A percentile compares a stretch with the other conserved stretches of the same genome.
These are phyloP conservation scores for Cardiocondyla obscurior DNA, from an alignment of 1,140 invertebrate species.

Conservation along the genomic window DNA sequence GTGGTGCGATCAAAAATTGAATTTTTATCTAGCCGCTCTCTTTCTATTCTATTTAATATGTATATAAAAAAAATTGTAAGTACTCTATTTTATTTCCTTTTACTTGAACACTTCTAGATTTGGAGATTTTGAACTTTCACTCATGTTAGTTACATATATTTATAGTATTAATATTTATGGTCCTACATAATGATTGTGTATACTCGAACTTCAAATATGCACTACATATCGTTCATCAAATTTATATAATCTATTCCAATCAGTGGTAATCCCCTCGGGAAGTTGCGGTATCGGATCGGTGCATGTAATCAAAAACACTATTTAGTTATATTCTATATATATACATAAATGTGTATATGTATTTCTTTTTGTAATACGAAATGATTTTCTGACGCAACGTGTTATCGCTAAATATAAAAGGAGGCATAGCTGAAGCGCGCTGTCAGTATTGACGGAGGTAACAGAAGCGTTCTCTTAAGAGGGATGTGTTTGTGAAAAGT, in stretches of 20 bases:
- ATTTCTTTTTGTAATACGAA: slow-evolving; percentile 66
- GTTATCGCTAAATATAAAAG: slow-evolving; percentile 82
- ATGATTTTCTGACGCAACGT: slow-evolving; percentile 80
- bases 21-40: neutral
- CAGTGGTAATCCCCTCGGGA: neutral
- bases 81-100: neutral
- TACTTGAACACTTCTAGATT: neutral
- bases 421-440: slow-evolving; percentile 62
- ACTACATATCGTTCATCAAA: neutral
- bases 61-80: neutral
- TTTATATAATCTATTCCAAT: neutral
- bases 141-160: too few relatives aligned
- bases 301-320: neutral
- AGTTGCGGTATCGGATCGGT: neutral
- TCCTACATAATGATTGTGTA: neutral
- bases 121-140: neutral
- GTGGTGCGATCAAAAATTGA: neutral
- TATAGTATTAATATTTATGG: neutral
- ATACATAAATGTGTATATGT: neutral
- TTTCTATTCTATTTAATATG: too few relatives aligned
- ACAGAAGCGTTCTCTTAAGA: slow-evolving; percentile 27
- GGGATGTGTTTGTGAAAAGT: neutral
- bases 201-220: neutral
- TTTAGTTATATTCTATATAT: neutral
- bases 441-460: slow-evolving; percentile 73